A percentile compares a stretch with the other conserved stretches of the same genome.
phyloP scores from a whole-genome alignment of 2,797 vertebrate species.

The Esox lucius region DNA sequence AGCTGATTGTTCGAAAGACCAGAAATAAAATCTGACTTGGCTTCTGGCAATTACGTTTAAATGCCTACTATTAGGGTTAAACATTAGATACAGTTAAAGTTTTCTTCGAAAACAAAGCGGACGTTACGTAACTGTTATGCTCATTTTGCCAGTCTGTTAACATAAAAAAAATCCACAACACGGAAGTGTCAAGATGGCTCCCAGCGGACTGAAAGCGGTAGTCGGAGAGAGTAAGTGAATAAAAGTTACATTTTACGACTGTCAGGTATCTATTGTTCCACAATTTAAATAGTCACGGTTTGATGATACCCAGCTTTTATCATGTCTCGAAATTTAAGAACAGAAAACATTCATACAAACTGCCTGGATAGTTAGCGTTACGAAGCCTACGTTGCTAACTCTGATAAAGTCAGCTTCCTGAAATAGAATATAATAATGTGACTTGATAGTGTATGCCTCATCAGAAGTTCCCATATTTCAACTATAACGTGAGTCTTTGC shows the following conservation, averaged over 20 bases:
- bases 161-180: conserved; percentile 37
- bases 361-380: neutral
- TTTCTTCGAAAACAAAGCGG: neutral
- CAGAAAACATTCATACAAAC: neutral
- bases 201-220: conserved; percentile 76
- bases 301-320: neutral
- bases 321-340: neutral
- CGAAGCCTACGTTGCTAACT: neutral
- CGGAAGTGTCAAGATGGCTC: conserved; percentile 77
- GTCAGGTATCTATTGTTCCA: neutral
- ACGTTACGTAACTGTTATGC: conserved; percentile 10
- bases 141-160: conserved; percentile 2
- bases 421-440: neutral
- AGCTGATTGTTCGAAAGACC: no score
- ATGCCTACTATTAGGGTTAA: no score
- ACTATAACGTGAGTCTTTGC: neutral
- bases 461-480: neutral
- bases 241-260: neutral
- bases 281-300: neutral
- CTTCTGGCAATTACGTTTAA: no score
- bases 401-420: neutral
- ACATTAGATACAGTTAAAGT: no score
- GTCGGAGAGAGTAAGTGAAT: conserved; percentile 79
- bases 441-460: neutral
- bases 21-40: no score